Conservation (phyloP, 2,888 invertebrate genomes). For the Vandiemenella viatica region DNA sequence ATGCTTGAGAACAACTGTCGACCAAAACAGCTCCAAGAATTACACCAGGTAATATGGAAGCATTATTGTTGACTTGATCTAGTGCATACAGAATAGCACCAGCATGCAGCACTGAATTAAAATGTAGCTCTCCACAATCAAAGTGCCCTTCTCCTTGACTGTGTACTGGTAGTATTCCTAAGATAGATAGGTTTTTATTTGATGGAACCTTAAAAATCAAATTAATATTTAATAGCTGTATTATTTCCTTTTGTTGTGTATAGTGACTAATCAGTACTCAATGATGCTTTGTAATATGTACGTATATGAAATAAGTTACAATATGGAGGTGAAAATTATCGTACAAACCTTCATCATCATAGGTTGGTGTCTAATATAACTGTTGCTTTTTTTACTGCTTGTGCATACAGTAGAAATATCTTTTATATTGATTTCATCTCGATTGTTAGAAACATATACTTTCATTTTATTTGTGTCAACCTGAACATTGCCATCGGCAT, state of each 20-base stretch:
- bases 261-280: too few species aligned
- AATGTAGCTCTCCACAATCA: conserved; percentile 26
- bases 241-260: too few species aligned
- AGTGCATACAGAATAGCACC: conserved; percentile 29
- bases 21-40: conserved; percentile 21
- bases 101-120: conserved; percentile 24
- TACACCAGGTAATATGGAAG: conserved; percentile 19
- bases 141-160: conserved; percentile 21
- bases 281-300: too few species aligned
- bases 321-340: background rate
- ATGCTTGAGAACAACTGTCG: conserved; percentile 22
- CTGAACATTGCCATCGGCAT: conserved; percentile 7
- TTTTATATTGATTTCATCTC: conserved; percentile 4
- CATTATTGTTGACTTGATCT: conserved; percentile 25
- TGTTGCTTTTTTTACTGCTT: background rate
- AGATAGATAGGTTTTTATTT: conserved; percentile 20
- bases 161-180: conserved; percentile 21
- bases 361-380: background rate
- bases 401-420: background rate
- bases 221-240: background rate
- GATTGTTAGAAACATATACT: conserved; percentile 5
- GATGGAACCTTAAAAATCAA: conserved; percentile 16
- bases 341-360: background rate
- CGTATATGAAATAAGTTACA: too few species aligned
- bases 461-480: conserved; percentile 10